Conservation (phyloP, 2,888 invertebrate genomes). For the Noctua fimbriata region DNA sequence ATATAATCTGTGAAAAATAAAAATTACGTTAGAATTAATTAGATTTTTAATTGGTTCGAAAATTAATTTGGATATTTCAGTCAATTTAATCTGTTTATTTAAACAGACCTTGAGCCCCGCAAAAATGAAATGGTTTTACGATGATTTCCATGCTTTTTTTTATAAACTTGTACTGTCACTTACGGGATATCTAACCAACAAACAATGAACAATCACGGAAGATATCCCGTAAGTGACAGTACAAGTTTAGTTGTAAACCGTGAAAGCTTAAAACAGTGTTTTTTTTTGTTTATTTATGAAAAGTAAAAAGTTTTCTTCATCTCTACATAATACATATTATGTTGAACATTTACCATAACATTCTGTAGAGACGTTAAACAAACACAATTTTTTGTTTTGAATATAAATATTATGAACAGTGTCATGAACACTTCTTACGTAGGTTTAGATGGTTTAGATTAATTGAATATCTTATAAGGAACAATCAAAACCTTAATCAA, state of each 20-base stretch:
- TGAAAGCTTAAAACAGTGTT: no score
- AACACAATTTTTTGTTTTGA: not conserved
- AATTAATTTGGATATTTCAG: conserved; percentile 9
- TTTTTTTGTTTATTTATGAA: not conserved
- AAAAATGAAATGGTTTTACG: conserved; percentile 3
- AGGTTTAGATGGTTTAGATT: not conserved
- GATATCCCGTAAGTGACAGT: no score
- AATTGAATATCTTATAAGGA: not conserved
- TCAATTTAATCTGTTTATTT: not conserved
- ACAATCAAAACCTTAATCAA: no score
- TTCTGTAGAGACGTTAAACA: no score
- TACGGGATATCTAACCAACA: no score
- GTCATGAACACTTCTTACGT: not conserved
- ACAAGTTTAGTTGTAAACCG: no score
- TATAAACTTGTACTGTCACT: no score
- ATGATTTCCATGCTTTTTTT: no score
- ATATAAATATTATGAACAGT: not conserved
- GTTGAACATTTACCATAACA: no score
- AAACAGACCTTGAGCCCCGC: not conserved
- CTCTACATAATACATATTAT: not conserved
- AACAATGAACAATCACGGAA: no score
- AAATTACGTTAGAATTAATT: conserved; percentile 25
- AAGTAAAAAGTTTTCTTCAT: not conserved
- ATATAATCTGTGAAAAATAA: conserved; percentile 47
- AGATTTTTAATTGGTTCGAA: conserved; percentile 13